Percentiles rank a stretch among this genome's conserved stretches.
Evolutionary conservation across 2,888 invertebrate genomes (phyloP).

Genomic region (Julus scandinavius): DNA sequence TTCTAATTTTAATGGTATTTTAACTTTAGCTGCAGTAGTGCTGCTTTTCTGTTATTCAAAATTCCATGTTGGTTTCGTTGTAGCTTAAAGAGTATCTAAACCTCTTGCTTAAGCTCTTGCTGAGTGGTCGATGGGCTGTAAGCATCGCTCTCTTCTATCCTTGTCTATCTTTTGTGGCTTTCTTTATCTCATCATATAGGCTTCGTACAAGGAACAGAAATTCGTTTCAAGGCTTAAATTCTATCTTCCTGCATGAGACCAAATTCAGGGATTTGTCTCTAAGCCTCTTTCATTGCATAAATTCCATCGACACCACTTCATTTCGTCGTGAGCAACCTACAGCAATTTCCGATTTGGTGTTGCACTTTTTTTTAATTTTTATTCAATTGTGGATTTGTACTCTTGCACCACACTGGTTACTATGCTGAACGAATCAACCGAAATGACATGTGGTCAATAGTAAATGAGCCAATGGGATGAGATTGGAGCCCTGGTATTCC

Average conservation of each 20-base stretch:
- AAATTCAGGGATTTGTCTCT: neutral
- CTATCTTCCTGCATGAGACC: neutral
- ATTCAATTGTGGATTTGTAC: neutral
- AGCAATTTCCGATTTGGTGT: neutral
- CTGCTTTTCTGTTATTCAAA: neutral
- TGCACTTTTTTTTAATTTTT: neutral
- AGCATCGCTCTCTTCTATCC: neutral
- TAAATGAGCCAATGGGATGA: neutral
- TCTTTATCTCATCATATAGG: neutral
- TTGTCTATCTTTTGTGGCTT: neutral
- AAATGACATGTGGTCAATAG: conserved; percentile 37
- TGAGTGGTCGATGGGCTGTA: neutral
- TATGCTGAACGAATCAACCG: neutral
- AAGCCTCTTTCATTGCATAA: neutral
- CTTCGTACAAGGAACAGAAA: neutral
- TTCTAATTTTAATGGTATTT: no score
- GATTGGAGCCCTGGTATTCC: neutral
- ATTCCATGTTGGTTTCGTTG: neutral
- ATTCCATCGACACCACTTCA: neutral
- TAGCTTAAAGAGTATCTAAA: neutral
- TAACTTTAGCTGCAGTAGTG: no score
- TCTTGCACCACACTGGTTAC: neutral
- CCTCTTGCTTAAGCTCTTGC: neutral
- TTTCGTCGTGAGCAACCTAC: neutral
- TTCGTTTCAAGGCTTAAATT: neutral